Evolutionary conservation across 2,888 invertebrate species (phyloP), one percentile per base, ranked within the genome.

Genomic region (Cynaeus angustus): DNA sequence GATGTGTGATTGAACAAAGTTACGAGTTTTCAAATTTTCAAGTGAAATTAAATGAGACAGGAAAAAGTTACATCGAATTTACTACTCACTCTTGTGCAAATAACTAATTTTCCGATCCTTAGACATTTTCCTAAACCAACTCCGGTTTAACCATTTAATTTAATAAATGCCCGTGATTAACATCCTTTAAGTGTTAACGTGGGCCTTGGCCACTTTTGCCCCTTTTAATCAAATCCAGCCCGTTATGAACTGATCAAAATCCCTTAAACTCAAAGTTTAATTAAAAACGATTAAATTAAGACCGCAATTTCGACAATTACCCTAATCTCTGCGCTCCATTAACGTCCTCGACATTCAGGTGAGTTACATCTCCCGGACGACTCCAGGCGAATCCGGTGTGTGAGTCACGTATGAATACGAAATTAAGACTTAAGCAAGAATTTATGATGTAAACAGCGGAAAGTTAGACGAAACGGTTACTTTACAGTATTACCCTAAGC

Each of bases 361-460:
- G 52, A 52, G 28, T 14, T 48, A 26, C 52, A 26, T 8, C 7
- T 30, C 28, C 28, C 30, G 50, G 50, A 10, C 7, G 12, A 28
- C 50, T 30, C 30, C 52, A 5, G 21, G 21, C 21, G 4, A 21
- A 21, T 21, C 21, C 21, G 21, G 21, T 21, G 30, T 26, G 10
- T 33, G 43, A 43, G 13, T 43, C 66, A 66, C 66, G 56, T 58
- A 66, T 66, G 68, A 64, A 64, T 64, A 48, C 50, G 56, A 68
- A 68, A 68, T 68, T 68, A 68, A 68, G 68, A 64, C 56, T 64
- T 68, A 48, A 48, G 50, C 56, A 68, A 64, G 68, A 68, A 68
- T 72, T 72, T 68, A 72, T 48, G 70, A 61, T 38, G 69, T 58
- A 70, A 67, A 65, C 70, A 66, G 48, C 59, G 59, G 52, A 73